Percentiles rank a stretch among this genome's conserved stretches.
Evolutionary conservation across 2,113 vertebrate species (phyloP).

Genomic region (Pleuronectes platessa): DNA sequence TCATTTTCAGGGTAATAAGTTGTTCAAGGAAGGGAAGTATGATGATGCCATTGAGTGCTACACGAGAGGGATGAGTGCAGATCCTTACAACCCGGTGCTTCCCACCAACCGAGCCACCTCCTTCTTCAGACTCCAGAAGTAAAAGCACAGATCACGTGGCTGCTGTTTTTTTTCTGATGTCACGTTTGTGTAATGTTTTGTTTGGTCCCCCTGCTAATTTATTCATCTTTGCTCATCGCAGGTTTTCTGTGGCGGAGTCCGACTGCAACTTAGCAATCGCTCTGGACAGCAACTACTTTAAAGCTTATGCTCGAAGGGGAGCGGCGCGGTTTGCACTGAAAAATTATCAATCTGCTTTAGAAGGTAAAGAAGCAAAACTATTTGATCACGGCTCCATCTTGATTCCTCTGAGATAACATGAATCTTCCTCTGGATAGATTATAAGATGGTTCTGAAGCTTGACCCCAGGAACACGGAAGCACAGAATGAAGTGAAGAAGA

Average conservation of each 20-base stretch:
- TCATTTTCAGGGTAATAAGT: constrained; percentile 87
- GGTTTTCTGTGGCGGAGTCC: constrained; percentile 93
- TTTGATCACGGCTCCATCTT: background rate
- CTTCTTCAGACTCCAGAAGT: constrained; percentile 94
- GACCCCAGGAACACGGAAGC: constrained; percentile 90
- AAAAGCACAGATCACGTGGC: constrained; percentile 43
- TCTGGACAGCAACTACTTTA: constrained; percentile 88
- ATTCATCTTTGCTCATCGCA: constrained; percentile 43
- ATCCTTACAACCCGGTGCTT: constrained; percentile 91
- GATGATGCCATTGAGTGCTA: constrained; percentile 94
- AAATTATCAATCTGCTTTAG: constrained; percentile 88
- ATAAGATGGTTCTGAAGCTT: constrained; percentile 89
- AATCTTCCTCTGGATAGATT: constrained; percentile 83
- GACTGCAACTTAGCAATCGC: constrained; percentile 95
- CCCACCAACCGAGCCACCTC: constrained; percentile 93
- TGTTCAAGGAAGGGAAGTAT: constrained; percentile 92
- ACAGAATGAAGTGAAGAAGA: constrained; percentile 88
- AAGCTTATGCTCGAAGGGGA: constrained; percentile 90
- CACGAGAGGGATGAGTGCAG: constrained; percentile 91
- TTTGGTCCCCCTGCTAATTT: background rate
- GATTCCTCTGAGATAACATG: background rate
- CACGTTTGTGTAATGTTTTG: background rate
- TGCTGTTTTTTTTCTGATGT: background rate
- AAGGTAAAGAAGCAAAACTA: constrained; percentile 80
- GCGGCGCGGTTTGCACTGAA: constrained; percentile 87